These are phyloP conservation scores for Villa cingulata DNA, from an alignment of 2,888 invertebrate species.

Conservation along the genomic window DNA sequence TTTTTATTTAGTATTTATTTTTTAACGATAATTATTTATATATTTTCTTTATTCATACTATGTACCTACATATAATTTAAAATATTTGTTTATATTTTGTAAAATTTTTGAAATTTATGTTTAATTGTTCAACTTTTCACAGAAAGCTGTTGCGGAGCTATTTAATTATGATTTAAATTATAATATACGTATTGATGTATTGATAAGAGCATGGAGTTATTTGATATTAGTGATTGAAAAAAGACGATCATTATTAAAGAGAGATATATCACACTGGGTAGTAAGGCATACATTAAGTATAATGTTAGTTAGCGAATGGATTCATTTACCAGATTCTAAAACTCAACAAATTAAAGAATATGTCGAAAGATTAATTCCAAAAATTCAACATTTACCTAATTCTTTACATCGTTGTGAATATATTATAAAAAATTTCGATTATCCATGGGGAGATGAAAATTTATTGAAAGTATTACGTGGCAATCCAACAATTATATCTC, in stretches of 20 bases:
- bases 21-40: too few relatives aligned
- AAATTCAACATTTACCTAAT: neutral
- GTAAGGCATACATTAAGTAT: slow-evolving; percentile 3
- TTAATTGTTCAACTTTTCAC: too few relatives aligned
- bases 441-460: slow-evolving; percentile 7
- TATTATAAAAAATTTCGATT: slow-evolving; percentile 7
- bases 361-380: slow-evolving; percentile 5
- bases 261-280: slow-evolving; percentile 1
- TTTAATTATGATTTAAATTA: slow-evolving; percentile 3
- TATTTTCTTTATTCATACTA: too few relatives aligned
- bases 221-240: neutral
- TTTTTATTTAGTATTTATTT: too few relatives aligned
- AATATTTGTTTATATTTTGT: too few relatives aligned
- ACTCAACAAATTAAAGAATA: neutral
- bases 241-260: neutral
- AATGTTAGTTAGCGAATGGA: slow-evolving; percentile 6
- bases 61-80: too few relatives aligned
- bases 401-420: slow-evolving; percentile 5
- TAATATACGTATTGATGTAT: neutral
- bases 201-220: slow-evolving; percentile 1
- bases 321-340: neutral
- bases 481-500: neutral
- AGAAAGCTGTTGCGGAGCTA: neutral
- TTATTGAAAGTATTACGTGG: slow-evolving; percentile 6
- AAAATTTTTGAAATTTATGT: too few relatives aligned